A percentile compares a stretch with the other conserved stretches of the same genome.
Evolutionary conservation across 2,888 invertebrate genomes (phyloP).

Genomic region (Pilophorus perplexus): DNA sequence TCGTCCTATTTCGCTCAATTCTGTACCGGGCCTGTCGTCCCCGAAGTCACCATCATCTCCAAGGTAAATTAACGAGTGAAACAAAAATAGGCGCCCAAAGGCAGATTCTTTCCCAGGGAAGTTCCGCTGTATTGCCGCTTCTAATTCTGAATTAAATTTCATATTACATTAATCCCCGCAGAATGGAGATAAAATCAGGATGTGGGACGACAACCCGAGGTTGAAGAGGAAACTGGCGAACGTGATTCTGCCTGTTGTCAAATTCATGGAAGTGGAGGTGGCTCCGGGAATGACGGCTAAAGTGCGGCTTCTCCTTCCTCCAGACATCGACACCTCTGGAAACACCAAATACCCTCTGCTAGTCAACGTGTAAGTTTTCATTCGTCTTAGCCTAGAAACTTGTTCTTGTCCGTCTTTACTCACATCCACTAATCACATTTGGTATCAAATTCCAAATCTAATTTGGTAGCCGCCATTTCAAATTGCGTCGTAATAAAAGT

Average conservation of each 20-base stretch:
- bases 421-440: no score
- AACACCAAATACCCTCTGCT: conserved; percentile 75
- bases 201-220: conserved; percentile 68
- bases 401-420: no score
- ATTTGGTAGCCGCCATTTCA: no score
- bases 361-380: conserved; percentile 73
- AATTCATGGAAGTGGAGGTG: conserved; percentile 63
- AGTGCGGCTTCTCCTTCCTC: conserved; percentile 71
- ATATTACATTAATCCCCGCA: conserved; percentile 49
- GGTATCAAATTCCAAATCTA: no score
- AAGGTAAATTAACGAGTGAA: conserved; percentile 52
- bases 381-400: no score
- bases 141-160: no score
- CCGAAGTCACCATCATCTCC: conserved; percentile 65
- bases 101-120: no score
- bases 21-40: conserved; percentile 82
- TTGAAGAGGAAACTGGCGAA: conserved; percentile 56
- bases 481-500: no score
- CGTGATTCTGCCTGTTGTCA: conserved; percentile 59
- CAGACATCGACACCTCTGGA: conserved; percentile 65
- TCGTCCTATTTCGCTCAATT: conserved; percentile 68
- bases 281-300: conserved; percentile 68
- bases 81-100: not conserved
- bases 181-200: conserved; percentile 54
- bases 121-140: no score